Evolutionary conservation across 2,888 invertebrate genomes (phyloP), one percentile per base, ranked within the genome.

Genomic region (Didymodactylos carnosus): DNA sequence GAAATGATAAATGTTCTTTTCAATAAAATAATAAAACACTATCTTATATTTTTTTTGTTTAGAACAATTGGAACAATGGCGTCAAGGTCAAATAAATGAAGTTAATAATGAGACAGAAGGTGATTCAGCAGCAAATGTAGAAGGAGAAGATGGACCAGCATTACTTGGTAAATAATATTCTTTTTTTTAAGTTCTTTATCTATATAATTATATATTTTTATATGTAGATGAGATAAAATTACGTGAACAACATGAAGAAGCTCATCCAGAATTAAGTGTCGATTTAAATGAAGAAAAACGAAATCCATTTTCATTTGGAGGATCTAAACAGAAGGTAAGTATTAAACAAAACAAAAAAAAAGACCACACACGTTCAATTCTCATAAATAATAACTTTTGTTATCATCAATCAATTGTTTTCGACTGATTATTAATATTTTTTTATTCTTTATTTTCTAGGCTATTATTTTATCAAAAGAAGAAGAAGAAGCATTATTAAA

Each of bases 241-340:
- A 23, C 41, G 62, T 19, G 62, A 62, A 27, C 35, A 62, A 16
- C 35, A 62, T 39, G 74, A 74, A 51, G 74, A 74, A 27, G 74
- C 74, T 23, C 74, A 74, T 74, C 74, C 74, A 1, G 74, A 74
- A 41, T 39, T 74, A 27, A 91, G 90, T 78, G 92, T 93, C 79
- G 80, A 79, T 69, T 85, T 86, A 76, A 86, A 86, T 43, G 90
- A 90, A 83, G 89, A 91, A 79, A 92, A 92, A 82, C 91, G 92
- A 78, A 90, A 73, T 43, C 29, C 62, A n/a, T 4, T 62, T n/a
- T n/a, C n/a, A 76, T 91, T 0, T 89, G 90, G 51, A 80, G 84
- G 1, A 83, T 35, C n/a, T n/a, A n/a, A n/a, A n/a, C n/a, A n/a
- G n/a, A n/a, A n/a, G n/a, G n/a, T 62, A 62, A 23, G 46, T 23